Percentiles rank a stretch among this genome's conserved stretches.
phyloP scores from a whole-genome alignment of 2,797 vertebrate genomes.

The Microctenopoma lineatum region DNA sequence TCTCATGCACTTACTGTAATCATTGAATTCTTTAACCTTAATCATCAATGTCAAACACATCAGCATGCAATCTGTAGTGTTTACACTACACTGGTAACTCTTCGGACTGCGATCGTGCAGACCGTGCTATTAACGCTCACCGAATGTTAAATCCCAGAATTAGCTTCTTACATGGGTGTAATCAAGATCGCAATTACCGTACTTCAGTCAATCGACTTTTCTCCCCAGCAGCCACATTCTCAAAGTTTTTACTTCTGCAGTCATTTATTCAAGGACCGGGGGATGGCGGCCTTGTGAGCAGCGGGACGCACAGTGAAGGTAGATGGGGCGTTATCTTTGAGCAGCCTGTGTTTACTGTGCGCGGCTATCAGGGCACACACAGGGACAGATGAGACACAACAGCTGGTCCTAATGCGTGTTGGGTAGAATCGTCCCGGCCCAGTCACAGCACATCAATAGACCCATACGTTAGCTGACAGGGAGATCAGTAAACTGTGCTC shows the following conservation, averaged over 20 bases:
- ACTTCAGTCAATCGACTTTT: constrained; percentile 66
- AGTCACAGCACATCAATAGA: constrained; percentile 82
- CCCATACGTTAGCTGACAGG: constrained; percentile 82
- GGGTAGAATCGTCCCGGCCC: constrained; percentile 74
- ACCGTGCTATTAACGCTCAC: constrained; percentile 55
- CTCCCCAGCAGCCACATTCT: constrained; percentile 59
- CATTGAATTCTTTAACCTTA: constrained; percentile 67
- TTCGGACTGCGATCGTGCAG: constrained; percentile 28
- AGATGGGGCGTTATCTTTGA: constrained; percentile 61
- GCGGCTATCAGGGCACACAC: constrained; percentile 57
- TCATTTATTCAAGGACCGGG: constrained; percentile 55
- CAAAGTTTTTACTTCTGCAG: constrained; percentile 62
- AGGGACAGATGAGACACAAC: constrained; percentile 76
- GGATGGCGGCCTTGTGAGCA: constrained; percentile 56
- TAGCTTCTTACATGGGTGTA: constrained; percentile 64
- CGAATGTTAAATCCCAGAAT: constrained; percentile 62
- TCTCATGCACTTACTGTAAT: constrained; percentile 57
- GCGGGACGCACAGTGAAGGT: constrained; percentile 53
- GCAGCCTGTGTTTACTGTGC: constrained; percentile 68
- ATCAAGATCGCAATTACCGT: constrained; percentile 76
- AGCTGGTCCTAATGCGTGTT: constrained; percentile 76
- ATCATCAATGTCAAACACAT: constrained; percentile 61
- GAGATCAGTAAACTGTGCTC: constrained; percentile 70
- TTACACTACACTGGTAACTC: constrained; percentile 53
- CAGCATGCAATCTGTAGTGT: constrained; percentile 56